Evolutionary conservation across 2,797 vertebrate genomes (phyloP), one percentile per base, ranked within the genome.

Genomic region (Myripristis murdjan): DNA sequence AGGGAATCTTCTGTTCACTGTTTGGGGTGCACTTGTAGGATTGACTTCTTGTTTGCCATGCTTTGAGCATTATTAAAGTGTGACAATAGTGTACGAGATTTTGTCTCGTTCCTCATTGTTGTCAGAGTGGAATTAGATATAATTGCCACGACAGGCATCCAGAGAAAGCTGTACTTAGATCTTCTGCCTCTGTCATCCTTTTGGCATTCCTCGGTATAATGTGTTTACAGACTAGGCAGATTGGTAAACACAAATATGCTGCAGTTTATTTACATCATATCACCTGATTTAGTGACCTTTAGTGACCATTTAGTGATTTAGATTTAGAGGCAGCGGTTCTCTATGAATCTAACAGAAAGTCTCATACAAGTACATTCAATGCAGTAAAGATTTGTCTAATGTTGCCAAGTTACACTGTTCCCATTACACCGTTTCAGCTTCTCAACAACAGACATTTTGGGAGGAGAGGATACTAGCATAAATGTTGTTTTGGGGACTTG

Each of bases 231-330:
- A 23, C 54, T 57, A 79, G 53, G 37, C 15, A 59, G 72, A 59
- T 63, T 68, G 49, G 71, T 70, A 66, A 74, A 82, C 57, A 85
- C 52, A 69, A 68, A 78, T 69, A 58, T 48, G 70, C 58, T 56
- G 52, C 48, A 51, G 48, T 55, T 75, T 52, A 66, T 65, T 73
- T 68, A 70, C 75, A 64, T 68, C 57, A 64, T 52, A 60, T 59
- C 73, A 73, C 37, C 56, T 46, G 33, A 58, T 71, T 75, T 59
- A 64, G 51, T 33, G 31, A 82, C 81, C 71, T 78, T 31, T 33
- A 31, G 8, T 31, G 6, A 31, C 3, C 35, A 48, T 65, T 72
- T 68, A 12, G 0, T 71, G 51, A 39, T 3, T 31, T 33, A 37
- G 12, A 37, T 37, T 37, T 11, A 37, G 35, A 37, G 35, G 35